Evolutionary conservation across 2,888 invertebrate species (phyloP), one percentile per base, ranked within the genome.

Genomic region (Spialia ferax): DNA sequence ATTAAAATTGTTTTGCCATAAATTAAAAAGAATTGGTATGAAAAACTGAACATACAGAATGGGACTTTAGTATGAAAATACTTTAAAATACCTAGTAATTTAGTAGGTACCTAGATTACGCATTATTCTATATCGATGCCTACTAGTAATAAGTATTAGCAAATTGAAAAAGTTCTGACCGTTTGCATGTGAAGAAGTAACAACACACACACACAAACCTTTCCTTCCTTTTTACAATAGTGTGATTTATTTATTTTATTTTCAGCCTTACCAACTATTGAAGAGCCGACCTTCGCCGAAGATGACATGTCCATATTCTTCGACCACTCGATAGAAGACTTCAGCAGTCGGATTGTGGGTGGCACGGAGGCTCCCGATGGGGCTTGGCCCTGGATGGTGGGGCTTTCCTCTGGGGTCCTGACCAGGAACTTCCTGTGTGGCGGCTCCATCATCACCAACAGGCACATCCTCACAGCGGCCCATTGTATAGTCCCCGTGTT

Each of bases 381-480:
- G 6, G 29, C 38, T 10, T 48, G 38, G 42, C 60, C 66, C 7
- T 66, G 66, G 66, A 54, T 54, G 22, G 60, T 54, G 18, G 66
- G 59, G 5, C 15, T 66, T n/a, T 59, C 66, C 11, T 45, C 20
- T 13, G 66, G 66, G 0, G 20, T 11, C 11, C 2, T 32, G 0
- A 1, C 10, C 15, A 35, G 60, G 1, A 22, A 15, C 15, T 54
- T 94, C 26, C 86, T 85, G 69, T 95, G 95, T 74, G 95, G 95
- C 0, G 94, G 79, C 0, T 87, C 88, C 23, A 94, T 95, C 69
- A 94, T 95, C 69, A 82, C 90, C 0, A 52, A 67, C 0, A 74
- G 71, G 1, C 87, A 91, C 73, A 83, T 93, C 0, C 0, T 95
- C 69, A 92, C 95, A 0, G 95, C 95, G 0, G 95, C 94, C 0